Conservation (phyloP, 2,797 vertebrate species). For the Anguilla marmorata region DNA sequence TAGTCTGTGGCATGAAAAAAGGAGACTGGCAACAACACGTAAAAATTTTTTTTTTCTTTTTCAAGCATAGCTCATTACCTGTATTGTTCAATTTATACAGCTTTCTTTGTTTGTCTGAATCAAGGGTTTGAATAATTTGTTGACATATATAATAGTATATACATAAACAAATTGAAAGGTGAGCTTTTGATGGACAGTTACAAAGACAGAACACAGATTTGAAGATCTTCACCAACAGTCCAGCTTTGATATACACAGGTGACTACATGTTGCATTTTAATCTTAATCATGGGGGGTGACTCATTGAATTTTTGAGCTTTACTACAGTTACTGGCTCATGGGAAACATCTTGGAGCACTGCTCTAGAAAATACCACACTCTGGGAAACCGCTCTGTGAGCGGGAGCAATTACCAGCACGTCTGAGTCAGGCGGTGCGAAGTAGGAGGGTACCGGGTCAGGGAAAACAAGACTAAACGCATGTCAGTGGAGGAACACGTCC, state of each 20-base stretch:
- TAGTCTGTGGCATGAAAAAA: too few relatives aligned
- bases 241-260: background rate
- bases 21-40: too few relatives aligned
- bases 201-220: background rate
- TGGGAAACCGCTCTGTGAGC: background rate
- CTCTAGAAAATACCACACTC: background rate
- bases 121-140: background rate
- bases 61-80: background rate
- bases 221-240: background rate
- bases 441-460: background rate
- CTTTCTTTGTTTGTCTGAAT: background rate
- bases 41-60: background rate
- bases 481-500: slow-evolving; percentile 1
- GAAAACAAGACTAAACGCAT: background rate
- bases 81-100: background rate
- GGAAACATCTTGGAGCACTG: background rate
- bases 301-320: background rate
- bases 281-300: background rate
- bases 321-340: background rate
- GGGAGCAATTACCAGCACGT: background rate
- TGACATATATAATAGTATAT: background rate
- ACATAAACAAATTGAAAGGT: background rate
- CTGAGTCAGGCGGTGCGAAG: background rate
- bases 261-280: too few relatives aligned
- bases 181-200: background rate